A percentile compares a stretch with the other conserved stretches of the same genome.
These are phyloP conservation scores for Lepidocyrtoides sp. DNA, from an alignment of 2,888 invertebrate genomes.

Conservation along the genomic window DNA sequence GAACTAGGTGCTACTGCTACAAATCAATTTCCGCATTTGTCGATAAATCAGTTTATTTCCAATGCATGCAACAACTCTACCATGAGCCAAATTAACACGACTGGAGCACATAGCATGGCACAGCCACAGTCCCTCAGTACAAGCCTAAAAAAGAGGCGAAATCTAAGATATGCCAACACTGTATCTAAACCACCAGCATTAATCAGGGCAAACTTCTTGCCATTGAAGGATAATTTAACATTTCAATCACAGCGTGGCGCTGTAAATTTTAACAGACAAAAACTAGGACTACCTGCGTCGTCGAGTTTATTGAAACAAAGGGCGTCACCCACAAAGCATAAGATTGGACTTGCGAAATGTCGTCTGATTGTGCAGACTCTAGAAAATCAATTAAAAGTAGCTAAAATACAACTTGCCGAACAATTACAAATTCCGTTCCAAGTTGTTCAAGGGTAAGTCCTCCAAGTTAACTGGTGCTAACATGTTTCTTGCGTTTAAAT, in stretches of 20 bases:
- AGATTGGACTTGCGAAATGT: slow-evolving; percentile 76
- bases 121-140: neutral
- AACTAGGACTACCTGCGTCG: neutral
- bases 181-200: slow-evolving; percentile 65
- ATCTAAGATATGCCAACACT: slow-evolving; percentile 16
- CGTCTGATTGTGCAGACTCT: slow-evolving; percentile 68
- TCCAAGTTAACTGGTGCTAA: neutral
- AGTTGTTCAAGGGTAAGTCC: slow-evolving; percentile 76
- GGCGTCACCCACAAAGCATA: slow-evolving; percentile 61
- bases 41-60: neutral
- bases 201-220: slow-evolving; percentile 64
- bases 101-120: no score
- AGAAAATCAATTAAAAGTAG: slow-evolving; percentile 64
- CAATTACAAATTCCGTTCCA: slow-evolving; percentile 69
- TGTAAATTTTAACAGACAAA: neutral
- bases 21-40: neutral
- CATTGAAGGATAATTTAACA: neutral
- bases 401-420: slow-evolving; percentile 64
- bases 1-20: neutral
- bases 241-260: neutral
- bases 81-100: no score
- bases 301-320: neutral
- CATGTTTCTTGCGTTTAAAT: neutral
- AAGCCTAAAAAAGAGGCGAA: slow-evolving; percentile 15
- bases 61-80: neutral